phyloP scores from a whole-genome alignment of 1,140 invertebrate species.

The Lordiphosa stackelbergi region DNA sequence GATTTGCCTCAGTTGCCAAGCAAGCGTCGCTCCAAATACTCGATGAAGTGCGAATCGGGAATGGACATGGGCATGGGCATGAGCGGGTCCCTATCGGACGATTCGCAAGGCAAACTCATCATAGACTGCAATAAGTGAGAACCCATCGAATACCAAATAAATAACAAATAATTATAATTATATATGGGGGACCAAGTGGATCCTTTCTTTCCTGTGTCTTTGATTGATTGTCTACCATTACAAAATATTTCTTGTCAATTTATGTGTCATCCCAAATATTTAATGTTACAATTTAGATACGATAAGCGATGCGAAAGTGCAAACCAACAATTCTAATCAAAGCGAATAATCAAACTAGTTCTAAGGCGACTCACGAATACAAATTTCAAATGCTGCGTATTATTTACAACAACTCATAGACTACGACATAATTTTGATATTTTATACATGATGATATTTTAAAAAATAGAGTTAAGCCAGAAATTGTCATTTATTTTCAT shows the following conservation, averaged over 20 bases:
- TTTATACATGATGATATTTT: conserved; percentile 3
- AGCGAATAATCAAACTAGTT: conserved; percentile 63
- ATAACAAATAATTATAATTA: neutral
- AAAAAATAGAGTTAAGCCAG: neutral
- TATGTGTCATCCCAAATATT: conserved; percentile 52
- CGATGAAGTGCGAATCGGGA: conserved; percentile 35
- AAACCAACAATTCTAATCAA: conserved; percentile 65
- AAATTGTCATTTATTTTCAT: conserved; percentile 7
- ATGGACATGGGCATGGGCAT: conserved; percentile 19
- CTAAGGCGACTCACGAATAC: conserved; percentile 29
- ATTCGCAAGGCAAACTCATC: conserved; percentile 68
- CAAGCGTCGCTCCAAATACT: conserved; percentile 75
- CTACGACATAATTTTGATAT: conserved; percentile 10
- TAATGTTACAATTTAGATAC: conserved; percentile 52
- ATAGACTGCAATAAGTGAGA: conserved; percentile 65
- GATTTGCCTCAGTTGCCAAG: conserved; percentile 73
- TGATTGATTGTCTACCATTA: conserved; percentile 18
- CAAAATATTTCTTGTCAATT: conserved; percentile 39
- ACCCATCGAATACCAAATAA: neutral
- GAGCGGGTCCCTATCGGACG: conserved; percentile 61
- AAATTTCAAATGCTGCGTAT: conserved; percentile 21
- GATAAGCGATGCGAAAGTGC: conserved; percentile 37
- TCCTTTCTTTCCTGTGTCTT: conserved; percentile 15
- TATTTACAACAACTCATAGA: conserved; percentile 15
- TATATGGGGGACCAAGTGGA: neutral